These are phyloP conservation scores for Lordiphosa stackelbergi DNA, from an alignment of 1,140 invertebrate species.

Conservation along the genomic window DNA sequence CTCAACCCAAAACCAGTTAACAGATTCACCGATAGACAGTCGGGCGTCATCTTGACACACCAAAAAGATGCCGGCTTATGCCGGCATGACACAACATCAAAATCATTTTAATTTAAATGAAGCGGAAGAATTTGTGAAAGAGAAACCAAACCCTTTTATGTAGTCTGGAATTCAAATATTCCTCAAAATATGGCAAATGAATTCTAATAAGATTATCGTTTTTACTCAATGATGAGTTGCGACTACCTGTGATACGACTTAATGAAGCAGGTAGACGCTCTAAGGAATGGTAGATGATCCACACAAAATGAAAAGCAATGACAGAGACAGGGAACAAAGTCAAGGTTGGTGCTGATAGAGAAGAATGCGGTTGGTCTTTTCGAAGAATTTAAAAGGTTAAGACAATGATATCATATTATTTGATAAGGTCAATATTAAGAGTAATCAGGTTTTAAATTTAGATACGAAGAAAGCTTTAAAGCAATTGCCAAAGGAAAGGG, in stretches of 20 bases:
- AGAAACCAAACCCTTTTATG: constrained; percentile 9
- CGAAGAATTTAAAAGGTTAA: too few relatives aligned
- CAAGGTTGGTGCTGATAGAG: constrained; percentile 20
- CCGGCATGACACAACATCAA: constrained; percentile 23
- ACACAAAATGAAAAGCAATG: constrained; percentile 19
- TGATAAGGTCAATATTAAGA: too few relatives aligned
- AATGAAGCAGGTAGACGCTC: constrained; percentile 38
- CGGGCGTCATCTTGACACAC: constrained; percentile 52
- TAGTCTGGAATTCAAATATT: constrained; percentile 33
- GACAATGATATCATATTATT: too few relatives aligned
- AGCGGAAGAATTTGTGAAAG: constrained; percentile 20
- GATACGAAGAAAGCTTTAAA: too few relatives aligned
- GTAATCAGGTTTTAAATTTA: too few relatives aligned
- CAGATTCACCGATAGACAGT: constrained; percentile 35
- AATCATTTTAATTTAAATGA: constrained; percentile 52
- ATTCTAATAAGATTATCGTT: constrained; percentile 61
- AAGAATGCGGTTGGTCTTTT: too few relatives aligned
- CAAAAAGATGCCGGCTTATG: constrained; percentile 26
- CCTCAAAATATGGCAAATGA: constrained; percentile 29
- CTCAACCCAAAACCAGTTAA: too few relatives aligned
- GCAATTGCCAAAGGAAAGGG: too few relatives aligned
- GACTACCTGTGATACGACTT: constrained; percentile 33
- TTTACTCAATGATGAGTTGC: constrained; percentile 13
- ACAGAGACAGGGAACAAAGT: constrained; percentile 14
- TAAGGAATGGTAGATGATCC: too few relatives aligned